Evolutionary conservation across 2,113 vertebrate genomes (phyloP), one percentile per base, ranked within the genome.

Genomic region (Plecotus auritus): DNA sequence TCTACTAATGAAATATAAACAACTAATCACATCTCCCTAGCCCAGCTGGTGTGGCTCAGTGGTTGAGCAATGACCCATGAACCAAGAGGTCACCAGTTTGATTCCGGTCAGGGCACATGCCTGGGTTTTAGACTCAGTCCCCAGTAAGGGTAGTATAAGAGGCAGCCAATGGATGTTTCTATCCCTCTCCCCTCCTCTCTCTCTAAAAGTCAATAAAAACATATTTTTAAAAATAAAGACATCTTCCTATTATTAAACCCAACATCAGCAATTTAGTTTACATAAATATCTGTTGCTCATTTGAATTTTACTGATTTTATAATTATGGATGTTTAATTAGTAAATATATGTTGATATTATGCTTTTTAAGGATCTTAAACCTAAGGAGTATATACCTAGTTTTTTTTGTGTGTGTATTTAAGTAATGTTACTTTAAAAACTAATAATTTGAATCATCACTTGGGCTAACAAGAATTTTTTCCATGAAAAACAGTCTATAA

Each of bases 401-500:
- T 96, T 81, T 82, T 28, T 77, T 13, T 95, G 85, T 86, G 67
- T 73, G 7, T 90, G 69, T 78, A 69, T 76, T 94, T 82, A 91
- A 86, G 59, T 81, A 95, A 93, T 17, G 9, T 23, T 83, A 78
- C 88, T 77, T 78, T 81, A 18, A 86, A 72, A 86, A 89, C 67
- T 40, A 90, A 64, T 40, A 47, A 82, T 61, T 86, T 83, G 69
- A 93, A 26, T 91, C 17, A 54, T 93, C 69, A 67, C 26, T 67
- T 94, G 35, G 20, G 23, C 30, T 85, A 88, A 66, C 87, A 30
- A 81, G 35, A 82, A 56, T 54, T 91, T 92, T 91, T 95, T 54
- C 32, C 59, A 64, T n/a, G 45, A 70, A 92, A 76, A 84, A 26
- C 12, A 45, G 4, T 66, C 42, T 56, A 37, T 37, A 88, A 49